phyloP scores from a whole-genome alignment of 2,113 vertebrate species.

The Daboia siamensis region DNA sequence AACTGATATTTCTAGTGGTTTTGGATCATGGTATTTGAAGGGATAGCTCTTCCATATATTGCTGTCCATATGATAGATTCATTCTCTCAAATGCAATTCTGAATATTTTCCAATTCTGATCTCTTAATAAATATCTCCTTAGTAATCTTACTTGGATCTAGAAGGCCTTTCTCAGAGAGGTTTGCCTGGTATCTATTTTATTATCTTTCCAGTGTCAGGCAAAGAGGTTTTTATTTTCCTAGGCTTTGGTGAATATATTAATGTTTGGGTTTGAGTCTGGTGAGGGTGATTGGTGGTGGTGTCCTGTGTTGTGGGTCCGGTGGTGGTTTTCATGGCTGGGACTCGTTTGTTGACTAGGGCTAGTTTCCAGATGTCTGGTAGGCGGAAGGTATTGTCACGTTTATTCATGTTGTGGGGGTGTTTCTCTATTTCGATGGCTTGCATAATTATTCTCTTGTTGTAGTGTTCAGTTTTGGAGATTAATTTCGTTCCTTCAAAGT shows the following conservation, averaged over 20 bases:
- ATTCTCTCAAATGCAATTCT: background rate
- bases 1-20: background rate
- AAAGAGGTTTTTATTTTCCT: background rate
- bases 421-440: too few relatives aligned
- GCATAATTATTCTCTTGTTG: too few relatives aligned
- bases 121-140: background rate
- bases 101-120: background rate
- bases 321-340: too few relatives aligned
- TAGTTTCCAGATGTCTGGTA: too few relatives aligned
- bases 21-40: background rate
- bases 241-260: background rate
- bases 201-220: background rate
- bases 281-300: too few relatives aligned
- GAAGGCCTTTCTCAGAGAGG: background rate
- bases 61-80: background rate
- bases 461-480: too few relatives aligned
- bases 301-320: too few relatives aligned
- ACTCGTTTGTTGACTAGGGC: too few relatives aligned
- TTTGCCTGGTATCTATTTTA: background rate
- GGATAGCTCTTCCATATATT: background rate
- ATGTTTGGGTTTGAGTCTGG: too few relatives aligned
- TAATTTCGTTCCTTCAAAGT: too few relatives aligned
- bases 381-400: too few relatives aligned
- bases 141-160: background rate
- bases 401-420: too few relatives aligned